A percentile compares a stretch with the other conserved stretches of the same genome.
Conservation (phyloP, 2,113 vertebrate species). For the Carollia perspicillata region DNA sequence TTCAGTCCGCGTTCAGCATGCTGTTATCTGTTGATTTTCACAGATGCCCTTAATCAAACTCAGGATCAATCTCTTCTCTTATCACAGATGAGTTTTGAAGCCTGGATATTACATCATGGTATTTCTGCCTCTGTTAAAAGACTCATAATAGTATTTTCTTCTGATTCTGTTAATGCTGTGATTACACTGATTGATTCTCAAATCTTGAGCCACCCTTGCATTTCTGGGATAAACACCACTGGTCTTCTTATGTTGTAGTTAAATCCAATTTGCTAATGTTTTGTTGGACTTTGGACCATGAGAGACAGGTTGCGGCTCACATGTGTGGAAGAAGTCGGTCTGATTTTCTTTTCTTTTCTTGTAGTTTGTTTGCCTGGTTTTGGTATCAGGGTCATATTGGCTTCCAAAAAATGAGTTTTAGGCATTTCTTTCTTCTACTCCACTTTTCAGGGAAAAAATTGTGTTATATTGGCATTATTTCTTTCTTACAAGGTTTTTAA, state of each 20-base stretch:
- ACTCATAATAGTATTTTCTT: neutral
- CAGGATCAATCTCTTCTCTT: neutral
- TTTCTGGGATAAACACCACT: neutral
- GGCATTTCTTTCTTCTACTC: neutral
- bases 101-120: neutral
- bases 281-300: neutral
- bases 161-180: neutral
- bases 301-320: neutral
- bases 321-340: neutral
- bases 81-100: too few relatives aligned
- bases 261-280: neutral
- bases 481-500: neutral
- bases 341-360: neutral
- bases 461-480: neutral
- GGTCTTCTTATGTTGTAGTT: neutral
- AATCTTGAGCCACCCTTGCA: too few relatives aligned
- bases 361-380: neutral
- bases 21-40: neutral
- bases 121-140: neutral
- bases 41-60: fast-evolving
- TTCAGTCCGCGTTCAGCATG: too few relatives aligned
- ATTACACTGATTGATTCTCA: neutral
- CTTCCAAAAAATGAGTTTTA: neutral
- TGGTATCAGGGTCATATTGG: neutral
- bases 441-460: neutral